Evolutionary conservation across 1,140 invertebrate genomes (phyloP).

Genomic region (Zophobas atratus): DNA sequence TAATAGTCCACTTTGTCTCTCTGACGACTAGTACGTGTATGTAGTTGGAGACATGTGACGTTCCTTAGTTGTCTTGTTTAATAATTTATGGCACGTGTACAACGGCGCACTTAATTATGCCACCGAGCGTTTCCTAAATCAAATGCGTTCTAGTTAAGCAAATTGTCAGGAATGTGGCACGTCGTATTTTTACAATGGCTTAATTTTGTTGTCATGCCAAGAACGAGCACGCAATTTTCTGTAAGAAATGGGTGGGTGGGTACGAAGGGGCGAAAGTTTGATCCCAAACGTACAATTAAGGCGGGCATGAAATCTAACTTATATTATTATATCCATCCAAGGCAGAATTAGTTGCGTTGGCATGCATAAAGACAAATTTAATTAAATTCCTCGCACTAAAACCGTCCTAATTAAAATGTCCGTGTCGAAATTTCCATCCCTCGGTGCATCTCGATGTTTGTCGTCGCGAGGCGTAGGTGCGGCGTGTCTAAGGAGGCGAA

Average conservation of each 20-base stretch:
- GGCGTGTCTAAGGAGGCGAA: too few relatives aligned
- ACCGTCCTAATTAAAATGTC: slow-evolving; percentile 50
- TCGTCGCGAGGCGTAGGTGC: not conserved
- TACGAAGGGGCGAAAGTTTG: slow-evolving; percentile 44
- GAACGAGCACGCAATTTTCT: slow-evolving; percentile 44
- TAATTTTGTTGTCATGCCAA: slow-evolving; percentile 37
- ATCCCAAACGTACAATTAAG: slow-evolving; percentile 48
- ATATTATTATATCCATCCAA: slow-evolving; percentile 45
- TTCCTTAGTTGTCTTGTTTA: too few relatives aligned
- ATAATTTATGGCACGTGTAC: too few relatives aligned
- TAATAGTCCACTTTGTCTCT: too few relatives aligned
- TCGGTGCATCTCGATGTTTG: slow-evolving; percentile 39
- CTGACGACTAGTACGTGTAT: too few relatives aligned
- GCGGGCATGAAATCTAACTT: slow-evolving; percentile 44
- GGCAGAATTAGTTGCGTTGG: slow-evolving; percentile 45
- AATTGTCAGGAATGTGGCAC: slow-evolving; percentile 1
- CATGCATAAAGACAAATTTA: slow-evolving; percentile 49
- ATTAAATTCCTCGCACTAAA: slow-evolving; percentile 47
- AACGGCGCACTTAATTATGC: too few relatives aligned
- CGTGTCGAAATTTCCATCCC: slow-evolving; percentile 45
- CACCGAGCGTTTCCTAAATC: too few relatives aligned
- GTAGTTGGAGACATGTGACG: too few relatives aligned
- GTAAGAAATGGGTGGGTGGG: slow-evolving; percentile 41
- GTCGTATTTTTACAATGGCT: slow-evolving; percentile 22
- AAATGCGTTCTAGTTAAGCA: slow-evolving; percentile 3